phyloP scores from a whole-genome alignment of 2,888 invertebrate genomes.

The Plusia festucae region DNA sequence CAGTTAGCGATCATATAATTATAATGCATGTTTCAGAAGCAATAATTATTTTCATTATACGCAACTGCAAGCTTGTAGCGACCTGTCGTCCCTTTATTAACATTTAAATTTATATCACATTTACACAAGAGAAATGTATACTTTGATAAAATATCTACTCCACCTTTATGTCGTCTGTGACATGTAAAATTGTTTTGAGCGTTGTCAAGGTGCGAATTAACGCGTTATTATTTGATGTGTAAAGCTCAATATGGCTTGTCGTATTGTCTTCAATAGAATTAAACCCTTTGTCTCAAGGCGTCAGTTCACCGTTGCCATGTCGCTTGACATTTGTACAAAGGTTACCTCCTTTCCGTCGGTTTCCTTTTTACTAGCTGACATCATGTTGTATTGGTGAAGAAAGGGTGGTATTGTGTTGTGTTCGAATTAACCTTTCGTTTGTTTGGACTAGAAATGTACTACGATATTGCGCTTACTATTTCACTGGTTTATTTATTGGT shows the following conservation, averaged over 20 bases:
- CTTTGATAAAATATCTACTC: slow-evolving; percentile 73
- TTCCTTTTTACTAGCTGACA: slow-evolving; percentile 85
- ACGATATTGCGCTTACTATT: slow-evolving; percentile 32
- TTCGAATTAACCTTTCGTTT: slow-evolving; percentile 79
- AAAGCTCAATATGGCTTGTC: slow-evolving; percentile 74
- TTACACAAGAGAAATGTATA: slow-evolving; percentile 77
- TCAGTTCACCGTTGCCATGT: slow-evolving; percentile 77
- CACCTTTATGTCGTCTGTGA: slow-evolving; percentile 75
- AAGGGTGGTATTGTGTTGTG: slow-evolving; percentile 83
- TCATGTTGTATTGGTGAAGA: slow-evolving; percentile 78
- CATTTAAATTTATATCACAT: slow-evolving; percentile 82
- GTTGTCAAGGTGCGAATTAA: slow-evolving; percentile 61
- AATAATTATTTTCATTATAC: slow-evolving; percentile 78
- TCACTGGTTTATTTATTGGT: slow-evolving; percentile 15
- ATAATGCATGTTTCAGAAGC: slow-evolving; percentile 74
- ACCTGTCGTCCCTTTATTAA: slow-evolving; percentile 81
- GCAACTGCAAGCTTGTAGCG: slow-evolving; percentile 70
- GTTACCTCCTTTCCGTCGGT: slow-evolving; percentile 81
- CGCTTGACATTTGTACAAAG: slow-evolving; percentile 88
- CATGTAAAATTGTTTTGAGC: slow-evolving; percentile 68
- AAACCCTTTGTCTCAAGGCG: slow-evolving; percentile 88
- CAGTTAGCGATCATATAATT: slow-evolving; percentile 69
- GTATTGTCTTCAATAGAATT: slow-evolving; percentile 73
- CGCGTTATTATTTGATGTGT: slow-evolving; percentile 64
- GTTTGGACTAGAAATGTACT: slow-evolving; percentile 44